Conservation (phyloP, 2,888 invertebrate species). For the Meta bourneti region DNA sequence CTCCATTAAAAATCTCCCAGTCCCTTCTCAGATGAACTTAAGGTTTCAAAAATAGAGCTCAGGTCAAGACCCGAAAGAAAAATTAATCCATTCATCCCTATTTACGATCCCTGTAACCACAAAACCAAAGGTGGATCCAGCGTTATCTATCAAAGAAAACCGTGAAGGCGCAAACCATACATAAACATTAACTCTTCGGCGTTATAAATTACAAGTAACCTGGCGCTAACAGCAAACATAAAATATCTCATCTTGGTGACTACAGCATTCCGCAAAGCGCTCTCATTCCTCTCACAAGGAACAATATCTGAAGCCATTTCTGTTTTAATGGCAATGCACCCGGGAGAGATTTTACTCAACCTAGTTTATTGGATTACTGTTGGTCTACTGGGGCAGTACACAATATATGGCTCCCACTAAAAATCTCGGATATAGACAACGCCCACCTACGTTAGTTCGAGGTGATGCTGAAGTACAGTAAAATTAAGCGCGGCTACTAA, state of each 20-base stretch:
- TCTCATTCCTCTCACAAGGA: not conserved
- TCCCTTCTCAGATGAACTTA: too few relatives aligned
- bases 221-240: not conserved
- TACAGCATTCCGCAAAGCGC: not conserved
- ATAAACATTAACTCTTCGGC: conserved; percentile 32
- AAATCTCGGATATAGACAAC: conserved; percentile 11
- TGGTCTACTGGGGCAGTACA: not conserved
- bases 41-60: too few relatives aligned
- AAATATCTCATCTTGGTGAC: conserved; percentile 1
- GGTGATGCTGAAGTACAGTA: not conserved
- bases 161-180: not conserved
- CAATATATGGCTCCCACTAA: conserved; percentile 30
- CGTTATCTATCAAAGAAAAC: not conserved
- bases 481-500: conserved; percentile 33
- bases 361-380: conserved; percentile 38
- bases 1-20: too few relatives aligned
- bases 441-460: conserved; percentile 9
- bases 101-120: not conserved
- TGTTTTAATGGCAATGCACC: conserved; percentile 30
- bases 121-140: not conserved
- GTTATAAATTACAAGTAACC: conserved; percentile 4
- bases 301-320: not conserved
- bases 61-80: too few relatives aligned
- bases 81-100: not conserved
- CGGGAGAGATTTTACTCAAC: conserved; percentile 23